These are phyloP conservation scores for Notolepis coatsorum DNA, from an alignment of 2,797 vertebrate species.

Conservation along the genomic window DNA sequence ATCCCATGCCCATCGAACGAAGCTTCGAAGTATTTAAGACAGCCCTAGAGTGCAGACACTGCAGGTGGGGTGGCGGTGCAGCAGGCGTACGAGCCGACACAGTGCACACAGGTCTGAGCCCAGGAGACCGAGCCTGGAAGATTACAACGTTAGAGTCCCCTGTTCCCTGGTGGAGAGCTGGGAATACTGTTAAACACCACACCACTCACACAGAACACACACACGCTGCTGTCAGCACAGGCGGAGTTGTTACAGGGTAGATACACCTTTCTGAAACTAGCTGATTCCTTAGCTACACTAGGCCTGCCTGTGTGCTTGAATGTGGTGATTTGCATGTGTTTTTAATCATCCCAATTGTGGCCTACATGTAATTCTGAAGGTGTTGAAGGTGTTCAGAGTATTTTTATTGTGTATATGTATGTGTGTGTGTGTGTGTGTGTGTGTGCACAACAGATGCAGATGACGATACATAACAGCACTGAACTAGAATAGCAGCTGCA, in stretches of 20 bases:
- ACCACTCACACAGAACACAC: not conserved
- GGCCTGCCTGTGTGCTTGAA: not conserved
- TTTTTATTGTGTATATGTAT: conserved; percentile 3
- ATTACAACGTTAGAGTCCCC: not conserved
- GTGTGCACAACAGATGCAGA: not conserved
- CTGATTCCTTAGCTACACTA: not conserved
- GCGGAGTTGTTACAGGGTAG: no score
- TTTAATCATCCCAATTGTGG: conserved; percentile 56
- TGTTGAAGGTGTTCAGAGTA: conserved; percentile 20
- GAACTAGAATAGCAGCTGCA: no score
- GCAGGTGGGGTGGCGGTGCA: conserved; percentile 47
- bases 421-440: not conserved
- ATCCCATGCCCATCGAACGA: no score
- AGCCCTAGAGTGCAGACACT: no score
- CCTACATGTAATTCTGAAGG: conserved; percentile 46
- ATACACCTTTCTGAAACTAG: not conserved
- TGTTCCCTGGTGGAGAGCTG: not conserved
- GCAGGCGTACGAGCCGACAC: no score
- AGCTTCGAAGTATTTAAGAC: no score
- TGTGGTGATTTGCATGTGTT: conserved; percentile 16
- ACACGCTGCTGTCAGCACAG: no score
- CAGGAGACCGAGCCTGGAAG: conserved; percentile 9
- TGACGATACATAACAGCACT: no score
- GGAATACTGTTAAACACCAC: not conserved
- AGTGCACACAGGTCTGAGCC: no score